A percentile compares a stretch with the other conserved stretches of the same genome.
phyloP scores from a whole-genome alignment of 2,888 invertebrate genomes.

The Parapristionchus giblindavisi region DNA sequence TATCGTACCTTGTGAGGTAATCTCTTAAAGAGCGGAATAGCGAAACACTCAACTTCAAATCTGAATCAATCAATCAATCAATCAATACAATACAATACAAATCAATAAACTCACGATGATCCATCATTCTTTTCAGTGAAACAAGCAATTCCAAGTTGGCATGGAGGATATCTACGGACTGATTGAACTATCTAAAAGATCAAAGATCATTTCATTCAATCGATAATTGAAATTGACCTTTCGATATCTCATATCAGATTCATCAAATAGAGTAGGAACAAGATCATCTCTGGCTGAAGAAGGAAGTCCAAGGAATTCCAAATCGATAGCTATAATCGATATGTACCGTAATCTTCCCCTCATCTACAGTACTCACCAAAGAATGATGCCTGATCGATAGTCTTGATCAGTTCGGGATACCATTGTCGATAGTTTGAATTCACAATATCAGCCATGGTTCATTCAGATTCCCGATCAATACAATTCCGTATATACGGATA shows the following conservation, averaged over 20 bases:
- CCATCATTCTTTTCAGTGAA: slow-evolving; percentile 37
- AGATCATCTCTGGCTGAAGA: slow-evolving; percentile 35
- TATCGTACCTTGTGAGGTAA: slow-evolving; percentile 26
- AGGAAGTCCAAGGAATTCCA: slow-evolving; percentile 40
- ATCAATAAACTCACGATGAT: slow-evolving; percentile 4
- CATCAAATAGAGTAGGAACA: slow-evolving; percentile 39
- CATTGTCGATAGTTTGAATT: slow-evolving; percentile 27
- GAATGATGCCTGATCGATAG: slow-evolving; percentile 24
- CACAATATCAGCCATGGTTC: slow-evolving; percentile 36
- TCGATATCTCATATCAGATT: slow-evolving; percentile 30
- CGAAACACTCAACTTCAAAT: slow-evolving; percentile 42
- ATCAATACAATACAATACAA: background rate
- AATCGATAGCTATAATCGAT: slow-evolving; percentile 35
- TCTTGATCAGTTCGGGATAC: slow-evolving; percentile 32
- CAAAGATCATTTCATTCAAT: background rate
- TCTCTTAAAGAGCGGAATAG: slow-evolving; percentile 44
- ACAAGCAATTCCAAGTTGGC: slow-evolving; percentile 37
- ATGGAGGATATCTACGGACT: slow-evolving; percentile 39
- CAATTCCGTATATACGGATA: slow-evolving; percentile 1
- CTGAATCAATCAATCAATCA: slow-evolving; percentile 34
- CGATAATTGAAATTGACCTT: background rate
- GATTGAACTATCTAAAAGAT: slow-evolving; percentile 32
- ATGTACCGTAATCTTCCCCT: background rate
- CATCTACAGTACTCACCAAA: slow-evolving; percentile 10
- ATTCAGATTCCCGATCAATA: slow-evolving; percentile 7